These are phyloP conservation scores for Embidobia sp. DNA, from an alignment of 2,888 invertebrate genomes.

Conservation along the genomic window DNA sequence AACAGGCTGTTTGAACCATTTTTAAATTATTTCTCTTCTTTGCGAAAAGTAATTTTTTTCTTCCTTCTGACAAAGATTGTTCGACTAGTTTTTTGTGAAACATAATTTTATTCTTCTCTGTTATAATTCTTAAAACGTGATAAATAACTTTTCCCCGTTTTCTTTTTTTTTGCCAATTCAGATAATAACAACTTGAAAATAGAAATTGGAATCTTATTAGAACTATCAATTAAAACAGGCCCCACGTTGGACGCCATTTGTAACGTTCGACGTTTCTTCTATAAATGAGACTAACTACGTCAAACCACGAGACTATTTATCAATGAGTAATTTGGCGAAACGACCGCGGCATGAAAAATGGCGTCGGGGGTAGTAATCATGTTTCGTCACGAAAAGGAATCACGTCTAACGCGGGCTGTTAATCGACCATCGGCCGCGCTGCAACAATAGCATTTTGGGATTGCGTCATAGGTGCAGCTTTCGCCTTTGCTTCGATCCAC, in stretches of 20 bases:
- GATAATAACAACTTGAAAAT: background rate
- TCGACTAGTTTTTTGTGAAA: too few species aligned
- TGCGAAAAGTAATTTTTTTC: too few species aligned
- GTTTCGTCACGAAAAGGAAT: constrained; percentile 64
- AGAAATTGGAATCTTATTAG: background rate
- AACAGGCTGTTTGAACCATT: too few species aligned
- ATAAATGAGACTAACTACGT: constrained; percentile 53
- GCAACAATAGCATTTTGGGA: constrained; percentile 55
- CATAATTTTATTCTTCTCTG: too few species aligned
- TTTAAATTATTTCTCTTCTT: too few species aligned
- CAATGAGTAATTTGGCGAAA: constrained; percentile 61
- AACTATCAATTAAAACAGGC: background rate
- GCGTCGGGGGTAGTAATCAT: constrained; percentile 54
- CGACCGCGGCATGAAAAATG: constrained; percentile 53
- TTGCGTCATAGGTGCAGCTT: constrained; percentile 60
- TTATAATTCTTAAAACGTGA: too few species aligned
- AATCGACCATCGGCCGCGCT: constrained; percentile 49
- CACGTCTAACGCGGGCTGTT: constrained; percentile 46
- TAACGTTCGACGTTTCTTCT: constrained; percentile 31
- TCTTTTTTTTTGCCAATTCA: too few species aligned
- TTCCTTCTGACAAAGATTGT: too few species aligned
- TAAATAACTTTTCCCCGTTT: too few species aligned
- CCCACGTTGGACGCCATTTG: background rate
- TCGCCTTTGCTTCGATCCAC: constrained; percentile 63
- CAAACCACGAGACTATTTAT: constrained; percentile 59